Base-by-base conservation (phyloP, 2,888 invertebrate species). In the Bimastos eiseni region DNA sequence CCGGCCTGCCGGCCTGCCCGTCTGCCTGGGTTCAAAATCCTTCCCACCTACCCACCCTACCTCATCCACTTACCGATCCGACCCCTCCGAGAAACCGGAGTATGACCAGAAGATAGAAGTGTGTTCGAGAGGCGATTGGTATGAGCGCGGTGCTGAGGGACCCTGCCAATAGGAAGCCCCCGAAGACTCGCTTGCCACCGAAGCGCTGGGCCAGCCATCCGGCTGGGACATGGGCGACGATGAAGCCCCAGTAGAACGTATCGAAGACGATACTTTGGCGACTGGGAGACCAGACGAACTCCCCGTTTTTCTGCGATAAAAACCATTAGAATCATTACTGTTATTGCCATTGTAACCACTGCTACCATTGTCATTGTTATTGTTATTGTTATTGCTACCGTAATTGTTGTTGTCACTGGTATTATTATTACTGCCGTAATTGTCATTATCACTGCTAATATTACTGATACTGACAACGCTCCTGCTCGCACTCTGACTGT, bases 201-300 rank as follows among this genome's bases (percentile, higher is more conserved):
- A 94, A 93, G 89, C 92, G 92, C 1, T 93, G 93, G n/a, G 94
- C 94, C 89, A 94, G 90, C 94, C 94, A 94, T 3, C 94, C 94
- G 13, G 93, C 93, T 0, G 93, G 93, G 8, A 94, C 55, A 84
- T 91, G 92, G 33, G 90, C 55, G 19, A 92, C 37, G 24, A 91
- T 44, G 91, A 90, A 92, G 83, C 92, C 92, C 91, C 91, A 91
- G 91, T 90, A 92, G 88, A 90, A 92, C 37, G 90, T 90, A 83
- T 90, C 89, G 44, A 90, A 89, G 30, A 92, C 86, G 33, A 92
- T 83, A 11, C 55, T 89, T 89, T 91, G 91, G 41, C 90, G 86
- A 36, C 83, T 89, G 30, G 83, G 38, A 0, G 70, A 8, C 92
- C 92, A 92, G 34, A 88, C 91, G n/a, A 92, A 91, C 83, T 90